phyloP scores from a whole-genome alignment of 2,888 invertebrate genomes.

The Neria commutata region DNA sequence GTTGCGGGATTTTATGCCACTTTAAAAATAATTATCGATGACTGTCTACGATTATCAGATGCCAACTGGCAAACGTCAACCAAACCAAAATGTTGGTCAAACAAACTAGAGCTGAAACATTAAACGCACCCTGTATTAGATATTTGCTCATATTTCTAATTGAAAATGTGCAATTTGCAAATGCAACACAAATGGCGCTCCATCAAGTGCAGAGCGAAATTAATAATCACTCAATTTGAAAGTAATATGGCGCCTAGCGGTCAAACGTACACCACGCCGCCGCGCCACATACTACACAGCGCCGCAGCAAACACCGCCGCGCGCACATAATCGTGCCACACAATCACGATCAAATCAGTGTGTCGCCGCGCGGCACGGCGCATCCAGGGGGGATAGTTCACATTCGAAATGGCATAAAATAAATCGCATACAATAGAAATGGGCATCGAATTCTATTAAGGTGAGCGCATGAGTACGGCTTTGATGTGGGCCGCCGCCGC shows the following conservation, averaged over 20 bases:
- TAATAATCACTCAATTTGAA: constrained; percentile 48
- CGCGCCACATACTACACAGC: constrained; percentile 12
- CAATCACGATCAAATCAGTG: constrained; percentile 35
- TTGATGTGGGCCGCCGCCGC: constrained; percentile 48
- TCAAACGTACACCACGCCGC: constrained; percentile 38
- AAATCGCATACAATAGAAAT: constrained; percentile 59
- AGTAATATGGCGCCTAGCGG: constrained; percentile 58
- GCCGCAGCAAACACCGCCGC: too few species aligned
- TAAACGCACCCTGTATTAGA: too few species aligned
- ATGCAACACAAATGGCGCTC: background rate
- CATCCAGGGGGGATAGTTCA: constrained; percentile 16
- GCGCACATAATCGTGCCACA: constrained; percentile 34
- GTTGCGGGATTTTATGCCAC: too few species aligned
- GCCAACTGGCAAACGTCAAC: too few species aligned
- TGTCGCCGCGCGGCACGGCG: background rate
- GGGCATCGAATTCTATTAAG: constrained; percentile 59
- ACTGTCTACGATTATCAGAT: too few species aligned
- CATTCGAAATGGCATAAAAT: constrained; percentile 42
- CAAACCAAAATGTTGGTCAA: too few species aligned
- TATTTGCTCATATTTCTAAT: background rate
- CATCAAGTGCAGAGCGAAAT: constrained; percentile 5
- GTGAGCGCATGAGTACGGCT: constrained; percentile 42
- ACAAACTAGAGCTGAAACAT: too few species aligned
- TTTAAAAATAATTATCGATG: too few species aligned
- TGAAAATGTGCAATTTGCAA: background rate